A percentile compares a stretch with the other conserved stretches of the same genome.
Evolutionary conservation across 2,797 vertebrate genomes (phyloP).

Genomic region (Dryobates pubescens): DNA sequence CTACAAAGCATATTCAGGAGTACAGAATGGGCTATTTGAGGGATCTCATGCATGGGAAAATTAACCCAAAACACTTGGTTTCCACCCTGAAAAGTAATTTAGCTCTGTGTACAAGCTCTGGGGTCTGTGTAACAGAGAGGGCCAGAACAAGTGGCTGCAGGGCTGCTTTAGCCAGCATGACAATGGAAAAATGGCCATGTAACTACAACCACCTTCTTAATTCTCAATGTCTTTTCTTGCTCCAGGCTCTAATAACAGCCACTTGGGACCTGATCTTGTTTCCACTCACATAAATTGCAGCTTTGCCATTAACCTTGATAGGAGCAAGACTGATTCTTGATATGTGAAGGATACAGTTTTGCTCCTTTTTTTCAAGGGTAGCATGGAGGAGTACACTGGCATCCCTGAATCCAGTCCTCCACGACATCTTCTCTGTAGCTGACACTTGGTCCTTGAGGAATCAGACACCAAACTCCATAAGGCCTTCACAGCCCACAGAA

Average conservation of each 20-base stretch:
- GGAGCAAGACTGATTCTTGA: not conserved
- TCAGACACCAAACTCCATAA: not conserved
- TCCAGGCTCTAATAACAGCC: constrained; percentile 39
- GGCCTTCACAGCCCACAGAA: not conserved
- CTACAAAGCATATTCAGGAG: not conserved
- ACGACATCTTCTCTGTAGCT: not conserved
- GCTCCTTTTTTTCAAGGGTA: not conserved
- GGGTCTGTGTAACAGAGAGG: not conserved
- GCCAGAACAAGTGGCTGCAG: not conserved
- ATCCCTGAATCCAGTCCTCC: not conserved
- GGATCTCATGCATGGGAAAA: not conserved
- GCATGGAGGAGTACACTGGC: not conserved
- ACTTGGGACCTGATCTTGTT: not conserved
- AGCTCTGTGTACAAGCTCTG: not conserved
- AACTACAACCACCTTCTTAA: constrained; percentile 28
- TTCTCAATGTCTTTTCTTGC: constrained; percentile 46
- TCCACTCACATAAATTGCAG: constrained; percentile 24
- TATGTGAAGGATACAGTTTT: not conserved
- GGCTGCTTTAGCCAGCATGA: not conserved
- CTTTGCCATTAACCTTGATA: constrained; percentile 54
- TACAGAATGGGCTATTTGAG: not conserved
- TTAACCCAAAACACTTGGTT: not conserved
- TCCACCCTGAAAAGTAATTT: not conserved
- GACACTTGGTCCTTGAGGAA: not conserved
- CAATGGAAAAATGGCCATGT: not conserved